Evolutionary conservation across 1,140 invertebrate species (phyloP).

Genomic region (Thereuonema tuberculata): DNA sequence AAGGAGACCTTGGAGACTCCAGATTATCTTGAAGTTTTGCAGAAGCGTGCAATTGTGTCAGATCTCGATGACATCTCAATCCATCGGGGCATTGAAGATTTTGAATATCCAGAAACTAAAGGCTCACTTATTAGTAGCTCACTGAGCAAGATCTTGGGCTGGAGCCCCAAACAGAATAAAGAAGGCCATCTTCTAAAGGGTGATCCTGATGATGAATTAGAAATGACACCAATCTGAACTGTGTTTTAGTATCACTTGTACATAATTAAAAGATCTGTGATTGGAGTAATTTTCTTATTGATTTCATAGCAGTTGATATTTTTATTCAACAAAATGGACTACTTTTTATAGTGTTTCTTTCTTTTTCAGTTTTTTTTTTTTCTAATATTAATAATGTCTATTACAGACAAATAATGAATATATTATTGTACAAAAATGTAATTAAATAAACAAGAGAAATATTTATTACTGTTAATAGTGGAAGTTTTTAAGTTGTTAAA

Average conservation of each 20-base stretch:
- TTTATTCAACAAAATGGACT: no score
- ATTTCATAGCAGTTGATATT: no score
- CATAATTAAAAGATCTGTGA: no score
- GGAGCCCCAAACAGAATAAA: background rate
- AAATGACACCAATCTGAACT: background rate
- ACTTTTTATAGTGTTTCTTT: no score
- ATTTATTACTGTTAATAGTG: no score
- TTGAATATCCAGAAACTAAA: constrained; percentile 22
- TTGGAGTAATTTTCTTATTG: no score
- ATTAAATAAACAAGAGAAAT: no score
- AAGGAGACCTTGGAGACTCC: constrained; percentile 45
- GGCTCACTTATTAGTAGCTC: constrained; percentile 16
- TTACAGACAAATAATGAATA: no score
- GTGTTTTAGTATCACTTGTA: background rate
- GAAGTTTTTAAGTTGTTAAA: no score
- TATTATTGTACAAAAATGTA: no score
- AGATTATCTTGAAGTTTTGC: constrained; percentile 42
- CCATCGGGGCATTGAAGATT: constrained; percentile 53
- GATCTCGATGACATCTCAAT: constrained; percentile 46
- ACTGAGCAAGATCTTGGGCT: constrained; percentile 14
- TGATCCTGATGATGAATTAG: background rate
- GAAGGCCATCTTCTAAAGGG: background rate
- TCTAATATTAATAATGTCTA: no score
- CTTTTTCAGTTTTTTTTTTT: no score
- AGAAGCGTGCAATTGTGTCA: constrained; percentile 27